A percentile compares a stretch with the other conserved stretches of the same genome.
These are phyloP conservation scores for Caenorhabditis brenneri DNA, from an alignment of 1,140 invertebrate genomes.

Conservation along the genomic window DNA sequence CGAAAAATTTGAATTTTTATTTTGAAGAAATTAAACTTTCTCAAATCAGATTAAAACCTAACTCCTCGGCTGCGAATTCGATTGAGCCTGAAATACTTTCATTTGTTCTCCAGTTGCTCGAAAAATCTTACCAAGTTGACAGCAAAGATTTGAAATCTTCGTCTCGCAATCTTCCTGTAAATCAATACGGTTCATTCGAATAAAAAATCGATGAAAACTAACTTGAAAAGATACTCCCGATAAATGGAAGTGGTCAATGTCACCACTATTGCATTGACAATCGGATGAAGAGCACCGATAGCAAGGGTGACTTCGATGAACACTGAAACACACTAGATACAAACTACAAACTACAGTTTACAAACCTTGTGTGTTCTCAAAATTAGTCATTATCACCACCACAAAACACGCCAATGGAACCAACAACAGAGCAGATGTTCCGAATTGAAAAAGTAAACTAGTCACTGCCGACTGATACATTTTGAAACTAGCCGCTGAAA, in stretches of 20 bases:
- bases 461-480: not conserved
- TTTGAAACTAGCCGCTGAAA: not conserved
- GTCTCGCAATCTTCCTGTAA: not conserved
- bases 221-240: not conserved
- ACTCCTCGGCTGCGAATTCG: not conserved
- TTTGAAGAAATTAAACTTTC: not conserved
- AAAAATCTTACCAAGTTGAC: not conserved
- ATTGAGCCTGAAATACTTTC: not conserved
- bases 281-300: not conserved
- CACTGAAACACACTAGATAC: too few species aligned
- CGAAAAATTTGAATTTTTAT: too few species aligned
- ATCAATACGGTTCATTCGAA: not conserved
- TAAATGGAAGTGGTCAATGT: not conserved
- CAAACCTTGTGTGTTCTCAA: not conserved
- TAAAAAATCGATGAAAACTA: not conserved
- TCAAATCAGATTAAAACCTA: too few species aligned
- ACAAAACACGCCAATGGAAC: not conserved
- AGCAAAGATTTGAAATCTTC: not conserved
- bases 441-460: not conserved
- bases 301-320: not conserved
- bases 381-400: not conserved
- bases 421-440: not conserved
- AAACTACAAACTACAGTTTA: too few species aligned
- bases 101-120: not conserved
- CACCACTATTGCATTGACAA: not conserved